Percentiles rank a stretch among this genome's conserved stretches.
These are phyloP conservation scores for Microplitis mediator DNA, from an alignment of 1,140 invertebrate genomes.

Conservation along the genomic window DNA sequence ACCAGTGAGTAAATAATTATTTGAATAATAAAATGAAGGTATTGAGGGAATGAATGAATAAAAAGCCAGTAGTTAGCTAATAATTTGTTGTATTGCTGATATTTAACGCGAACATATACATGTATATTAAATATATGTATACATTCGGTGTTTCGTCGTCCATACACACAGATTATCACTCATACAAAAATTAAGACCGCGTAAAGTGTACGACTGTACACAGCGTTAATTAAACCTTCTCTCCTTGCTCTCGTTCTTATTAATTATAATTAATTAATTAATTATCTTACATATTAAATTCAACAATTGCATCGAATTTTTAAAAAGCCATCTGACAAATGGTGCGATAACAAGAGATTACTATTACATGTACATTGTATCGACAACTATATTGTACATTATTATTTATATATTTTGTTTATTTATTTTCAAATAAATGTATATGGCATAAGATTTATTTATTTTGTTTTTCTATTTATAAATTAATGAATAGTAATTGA, in stretches of 20 bases:
- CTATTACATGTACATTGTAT: conserved; percentile 52
- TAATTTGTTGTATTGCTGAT: conserved; percentile 9
- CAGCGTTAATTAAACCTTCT: conserved; percentile 47
- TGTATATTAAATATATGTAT: conserved; percentile 8
- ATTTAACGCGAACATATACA: not conserved
- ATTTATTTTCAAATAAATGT: conserved; percentile 47
- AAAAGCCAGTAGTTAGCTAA: conserved; percentile 5
- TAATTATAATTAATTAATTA: no score
- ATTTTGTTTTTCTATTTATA: conserved; percentile 33
- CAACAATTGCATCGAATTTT: conserved; percentile 55
- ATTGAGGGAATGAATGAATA: conserved; percentile 42
- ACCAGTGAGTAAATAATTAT: no score
- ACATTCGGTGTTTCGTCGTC: not conserved
- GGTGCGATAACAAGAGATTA: conserved; percentile 57
- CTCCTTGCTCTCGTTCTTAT: conserved; percentile 20
- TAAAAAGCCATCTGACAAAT: conserved; percentile 24
- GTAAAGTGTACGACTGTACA: conserved; percentile 50
- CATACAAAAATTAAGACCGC: conserved; percentile 40
- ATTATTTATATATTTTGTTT: not conserved
- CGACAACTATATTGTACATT: conserved; percentile 49
- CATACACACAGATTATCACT: conserved; percentile 8
- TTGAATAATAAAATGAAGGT: conserved; percentile 48
- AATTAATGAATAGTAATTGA: conserved; percentile 48
- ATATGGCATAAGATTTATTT: conserved; percentile 39
- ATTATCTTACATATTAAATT: conserved; percentile 59